Conservation (phyloP, 2,797 vertebrate species). For the Rhincodon typus region DNA sequence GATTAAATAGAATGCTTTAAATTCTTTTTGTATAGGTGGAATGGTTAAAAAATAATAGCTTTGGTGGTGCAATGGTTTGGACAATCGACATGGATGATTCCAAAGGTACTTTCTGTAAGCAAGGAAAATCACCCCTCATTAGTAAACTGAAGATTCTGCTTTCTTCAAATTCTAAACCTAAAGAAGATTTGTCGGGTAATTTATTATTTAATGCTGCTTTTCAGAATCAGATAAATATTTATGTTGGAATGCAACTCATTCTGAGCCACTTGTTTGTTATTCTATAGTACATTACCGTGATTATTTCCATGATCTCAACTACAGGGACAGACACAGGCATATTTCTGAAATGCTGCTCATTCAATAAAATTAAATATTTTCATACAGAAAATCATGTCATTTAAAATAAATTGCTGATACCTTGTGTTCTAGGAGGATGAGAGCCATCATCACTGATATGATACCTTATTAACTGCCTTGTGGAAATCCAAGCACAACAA, state of each 20-base stretch:
- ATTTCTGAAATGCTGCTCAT: neutral
- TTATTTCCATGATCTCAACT: neutral
- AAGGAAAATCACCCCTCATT: constrained; percentile 58
- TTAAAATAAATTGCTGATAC: too few species aligned
- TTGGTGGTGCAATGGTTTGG: constrained; percentile 54
- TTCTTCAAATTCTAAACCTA: neutral
- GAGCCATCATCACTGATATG: neutral
- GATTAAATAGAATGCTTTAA: neutral
- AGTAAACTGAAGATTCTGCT: constrained; percentile 55
- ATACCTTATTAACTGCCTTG: too few species aligned
- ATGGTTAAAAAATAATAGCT: constrained; percentile 52
- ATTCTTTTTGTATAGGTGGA: constrained; percentile 49
- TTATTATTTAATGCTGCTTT: neutral
- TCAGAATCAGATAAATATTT: neutral
- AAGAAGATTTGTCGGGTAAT: neutral
- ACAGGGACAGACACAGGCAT: neutral
- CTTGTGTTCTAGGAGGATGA: too few species aligned
- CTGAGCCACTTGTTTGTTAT: neutral
- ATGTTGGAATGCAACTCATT: neutral
- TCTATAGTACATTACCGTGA: neutral
- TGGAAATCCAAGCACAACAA: too few species aligned
- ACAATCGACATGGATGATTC: constrained; percentile 67
- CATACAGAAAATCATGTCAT: neutral
- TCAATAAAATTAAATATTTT: neutral
- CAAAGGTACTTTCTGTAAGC: constrained; percentile 54